Percentiles rank a stretch among this genome's conserved stretches.
phyloP scores from a whole-genome alignment of 1,140 invertebrate species.

The Caerostris extrusa region DNA sequence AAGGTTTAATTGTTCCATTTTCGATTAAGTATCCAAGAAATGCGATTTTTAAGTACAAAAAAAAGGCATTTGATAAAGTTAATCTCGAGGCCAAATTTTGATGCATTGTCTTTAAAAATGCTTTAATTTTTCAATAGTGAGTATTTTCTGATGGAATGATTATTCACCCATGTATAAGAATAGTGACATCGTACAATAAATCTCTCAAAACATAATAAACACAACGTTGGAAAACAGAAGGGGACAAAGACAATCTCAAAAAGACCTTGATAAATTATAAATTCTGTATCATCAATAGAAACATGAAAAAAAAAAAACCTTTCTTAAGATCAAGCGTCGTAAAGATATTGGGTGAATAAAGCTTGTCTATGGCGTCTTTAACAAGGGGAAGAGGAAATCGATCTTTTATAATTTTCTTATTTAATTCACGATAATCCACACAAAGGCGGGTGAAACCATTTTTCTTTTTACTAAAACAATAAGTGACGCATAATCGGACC shows the following conservation, averaged over 20 bases:
- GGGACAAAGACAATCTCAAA: background rate
- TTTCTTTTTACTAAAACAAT: no score
- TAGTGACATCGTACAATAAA: background rate
- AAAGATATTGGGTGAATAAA: background rate
- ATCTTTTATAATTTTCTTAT: no score
- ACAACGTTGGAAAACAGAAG: background rate
- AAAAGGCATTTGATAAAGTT: no score
- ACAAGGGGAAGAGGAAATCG: background rate
- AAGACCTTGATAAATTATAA: background rate
- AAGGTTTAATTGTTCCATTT: no score
- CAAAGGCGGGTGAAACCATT: no score
- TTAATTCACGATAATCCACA: no score
- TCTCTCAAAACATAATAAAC: constrained; percentile 7
- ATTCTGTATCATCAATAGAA: background rate
- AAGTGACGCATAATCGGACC: background rate
- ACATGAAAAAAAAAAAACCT: background rate
- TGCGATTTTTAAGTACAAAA: no score
- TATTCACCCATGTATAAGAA: constrained; percentile 33
- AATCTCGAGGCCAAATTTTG: no score
- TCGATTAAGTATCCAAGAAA: no score
- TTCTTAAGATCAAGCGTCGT: background rate
- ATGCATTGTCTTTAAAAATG: background rate
- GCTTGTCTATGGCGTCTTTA: background rate
- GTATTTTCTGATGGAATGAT: constrained; percentile 1
- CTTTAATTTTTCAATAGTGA: background rate